Percentiles rank a stretch among this genome's conserved stretches.
phyloP scores from a whole-genome alignment of 2,888 invertebrate species.

The Callosobruchus maculatus region DNA sequence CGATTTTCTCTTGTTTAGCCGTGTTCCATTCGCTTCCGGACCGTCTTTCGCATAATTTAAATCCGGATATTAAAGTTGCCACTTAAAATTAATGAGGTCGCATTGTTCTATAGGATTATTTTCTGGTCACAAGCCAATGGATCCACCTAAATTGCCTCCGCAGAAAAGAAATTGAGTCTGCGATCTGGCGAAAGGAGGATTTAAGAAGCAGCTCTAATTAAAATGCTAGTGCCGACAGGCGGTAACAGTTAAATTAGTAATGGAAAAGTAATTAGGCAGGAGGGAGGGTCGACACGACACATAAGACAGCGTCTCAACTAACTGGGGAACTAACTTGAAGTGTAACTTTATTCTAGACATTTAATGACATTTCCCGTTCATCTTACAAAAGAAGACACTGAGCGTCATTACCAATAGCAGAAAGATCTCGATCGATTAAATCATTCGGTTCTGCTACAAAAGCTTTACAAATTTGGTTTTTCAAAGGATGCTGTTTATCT shows the following conservation, averaged over 20 bases:
- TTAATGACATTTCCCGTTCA: too few species aligned
- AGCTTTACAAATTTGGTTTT: too few species aligned
- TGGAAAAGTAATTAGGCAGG: neutral
- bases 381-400: too few species aligned
- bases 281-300: neutral
- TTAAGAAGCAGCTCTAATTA: neutral
- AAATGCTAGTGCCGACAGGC: neutral
- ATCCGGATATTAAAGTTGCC: neutral
- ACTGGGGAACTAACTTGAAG: too few species aligned
- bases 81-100: neutral
- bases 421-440: too few species aligned
- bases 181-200: neutral
- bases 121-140: neutral
- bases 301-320: too few species aligned
- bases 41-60: neutral
- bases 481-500: too few species aligned
- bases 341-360: too few species aligned
- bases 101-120: neutral
- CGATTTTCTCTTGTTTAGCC: neutral
- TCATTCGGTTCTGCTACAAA: too few species aligned
- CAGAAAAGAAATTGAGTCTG: neutral
- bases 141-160: neutral
- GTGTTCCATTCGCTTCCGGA: neutral
- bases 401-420: too few species aligned
- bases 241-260: neutral